Evolutionary conservation across 2,797 vertebrate genomes (phyloP), one percentile per base, ranked within the genome.

Genomic region (Choloepus didactylus): DNA sequence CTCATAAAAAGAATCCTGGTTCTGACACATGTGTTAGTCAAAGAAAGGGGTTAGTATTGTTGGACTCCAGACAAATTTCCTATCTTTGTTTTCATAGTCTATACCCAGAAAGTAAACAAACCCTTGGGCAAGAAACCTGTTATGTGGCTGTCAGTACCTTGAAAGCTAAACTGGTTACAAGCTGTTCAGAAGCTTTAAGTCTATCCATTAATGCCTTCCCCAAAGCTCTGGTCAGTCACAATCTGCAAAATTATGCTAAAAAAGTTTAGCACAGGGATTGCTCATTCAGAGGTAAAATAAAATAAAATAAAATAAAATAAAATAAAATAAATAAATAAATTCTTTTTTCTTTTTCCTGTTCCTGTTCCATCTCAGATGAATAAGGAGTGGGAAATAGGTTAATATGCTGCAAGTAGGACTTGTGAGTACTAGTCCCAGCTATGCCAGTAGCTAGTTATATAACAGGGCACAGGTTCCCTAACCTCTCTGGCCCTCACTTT

Each of bases 11-110:
- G 60, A 83, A 95, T 75, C 18, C 19, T 56, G 9, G 27, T 81
- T 88, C 54, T 51, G 15, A 3, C 67, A 8, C 31, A 10, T 67
- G 41, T 67, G 31, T 81, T 64, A 62, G 60, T 14, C 69, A 83
- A 81, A 87, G 19, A 85, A 88, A 81, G 3, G 87, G 60, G 41
- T 8, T 23, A 25, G 29, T 38, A 38, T 46, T 31, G 29, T 86
- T 89, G 93, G 15, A 10, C 60, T 93, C 11, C 23, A 91, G 31
- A 10, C 19, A 75, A 60, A 93, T 93, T 80, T 93, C 29, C 18
- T 89, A 16, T 62, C 46, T 95, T 89, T 70, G 11, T 76, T 88
- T 96, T 92, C 38, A 77, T 41, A 91, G 35, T 83, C 25, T 56
- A 29, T 31, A 69, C 64, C 8, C 8, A 92, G 3, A 76, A 91